Evolutionary conservation across 2,888 invertebrate species (phyloP), one percentile per base, ranked within the genome.

Genomic region (Epinotia ramella): DNA sequence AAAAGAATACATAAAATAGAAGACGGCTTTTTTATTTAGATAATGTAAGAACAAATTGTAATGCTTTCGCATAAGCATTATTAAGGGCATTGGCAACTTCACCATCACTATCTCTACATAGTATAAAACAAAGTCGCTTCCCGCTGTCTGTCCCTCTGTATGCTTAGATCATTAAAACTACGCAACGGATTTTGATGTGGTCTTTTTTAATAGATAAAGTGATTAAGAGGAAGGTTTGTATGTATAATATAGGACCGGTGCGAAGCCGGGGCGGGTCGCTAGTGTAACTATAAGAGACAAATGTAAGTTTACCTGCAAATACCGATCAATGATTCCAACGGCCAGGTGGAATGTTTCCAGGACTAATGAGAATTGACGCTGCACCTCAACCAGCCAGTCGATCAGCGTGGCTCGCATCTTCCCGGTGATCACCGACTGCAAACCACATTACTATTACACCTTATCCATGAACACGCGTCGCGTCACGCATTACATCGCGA

Each of bases 351-450:
- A 96, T 11, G 99, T 99, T 91, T 99, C 99, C 73, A 97, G 96
- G 20, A 97, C 93, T 72, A 99, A 94, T 79, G 96, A 96, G 90
- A 99, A 99, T 85, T 98, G 97, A 68, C 95, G 92, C 82, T 98
- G 98, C 11, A 99, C 98, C 84, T 98, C 98, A 18, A 98, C 97
- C 71, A 99, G 94, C 99, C 99, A 99, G 88, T 99, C 98, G 77
- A 99, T 95, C 18, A 99, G 95, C 66, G 98, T 97, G 16, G 97
- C 95, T 78, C 99, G 95, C 99, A 99, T 99, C 83, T 96, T 96
- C 1, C 97, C 95, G 13, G 97, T 97, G 13, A 99, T 90, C 7
- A 86, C 88, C 83, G 79, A 95, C 91, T 95, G 90, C 77, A 87
- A 88, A 75, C 12, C 77, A 77, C 28, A 64, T n/a, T 59, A 53